Percentiles rank a stretch among this genome's conserved stretches.
Evolutionary conservation across 2,888 invertebrate genomes (phyloP).

Genomic region (Tenthredo mesomela): DNA sequence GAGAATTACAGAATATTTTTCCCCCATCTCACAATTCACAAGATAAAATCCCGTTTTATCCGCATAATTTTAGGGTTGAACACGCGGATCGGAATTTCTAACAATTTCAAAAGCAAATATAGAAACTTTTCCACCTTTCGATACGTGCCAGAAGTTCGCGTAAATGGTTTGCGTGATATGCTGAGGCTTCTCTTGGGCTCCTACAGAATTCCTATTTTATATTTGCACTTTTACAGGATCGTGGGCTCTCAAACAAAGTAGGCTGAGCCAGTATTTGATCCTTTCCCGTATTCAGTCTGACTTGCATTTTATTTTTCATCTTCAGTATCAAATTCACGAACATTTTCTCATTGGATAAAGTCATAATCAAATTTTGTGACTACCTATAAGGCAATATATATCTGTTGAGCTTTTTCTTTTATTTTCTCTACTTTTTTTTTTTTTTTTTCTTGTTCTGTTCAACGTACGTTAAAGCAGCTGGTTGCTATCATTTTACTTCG

Average conservation of each 20-base stretch:
- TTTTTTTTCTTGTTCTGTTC: background rate
- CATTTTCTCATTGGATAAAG: background rate
- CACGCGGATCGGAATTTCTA: background rate
- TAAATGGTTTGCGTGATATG: constrained; percentile 13
- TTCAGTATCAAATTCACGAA: background rate
- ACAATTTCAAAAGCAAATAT: constrained; percentile 18
- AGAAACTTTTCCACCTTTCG: constrained; percentile 23
- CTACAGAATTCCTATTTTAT: background rate
- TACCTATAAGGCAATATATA: background rate
- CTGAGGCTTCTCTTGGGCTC: background rate
- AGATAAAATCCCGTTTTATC: background rate
- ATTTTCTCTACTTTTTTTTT: background rate
- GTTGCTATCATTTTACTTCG: background rate
- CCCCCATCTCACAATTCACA: background rate
- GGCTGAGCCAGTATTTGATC: background rate
- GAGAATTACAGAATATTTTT: background rate
- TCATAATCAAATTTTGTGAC: background rate
- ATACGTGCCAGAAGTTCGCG: constrained; percentile 16
- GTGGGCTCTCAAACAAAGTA: background rate
- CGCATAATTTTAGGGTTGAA: background rate
- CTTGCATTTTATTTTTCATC: background rate
- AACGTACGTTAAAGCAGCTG: background rate
- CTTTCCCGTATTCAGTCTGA: background rate
- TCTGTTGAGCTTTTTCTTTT: background rate
- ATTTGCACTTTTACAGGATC: constrained; percentile 5